phyloP scores from a whole-genome alignment of 2,113 vertebrate species.

The Tor tambroides region DNA sequence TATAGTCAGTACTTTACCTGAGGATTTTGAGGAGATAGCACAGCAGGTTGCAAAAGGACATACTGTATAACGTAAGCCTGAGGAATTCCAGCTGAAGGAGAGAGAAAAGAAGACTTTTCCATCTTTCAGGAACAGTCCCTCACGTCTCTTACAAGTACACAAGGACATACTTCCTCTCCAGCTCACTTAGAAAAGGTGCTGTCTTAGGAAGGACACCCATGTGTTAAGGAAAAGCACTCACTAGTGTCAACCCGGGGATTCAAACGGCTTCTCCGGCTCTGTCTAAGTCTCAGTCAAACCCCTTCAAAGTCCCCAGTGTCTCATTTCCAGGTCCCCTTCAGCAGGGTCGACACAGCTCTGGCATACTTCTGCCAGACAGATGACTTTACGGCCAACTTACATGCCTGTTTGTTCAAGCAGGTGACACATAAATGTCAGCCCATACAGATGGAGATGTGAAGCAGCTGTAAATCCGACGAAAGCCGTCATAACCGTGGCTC shows the following conservation, averaged over 20 bases:
- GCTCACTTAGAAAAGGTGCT: conserved; percentile 38
- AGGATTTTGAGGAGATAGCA: background rate
- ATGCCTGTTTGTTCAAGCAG: conserved; percentile 47
- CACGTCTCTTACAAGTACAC: conserved; percentile 45
- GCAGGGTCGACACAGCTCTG: background rate
- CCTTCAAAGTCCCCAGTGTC: background rate
- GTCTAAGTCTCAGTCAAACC: background rate
- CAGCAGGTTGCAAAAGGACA: conserved; percentile 37
- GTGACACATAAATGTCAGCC: conserved; percentile 27
- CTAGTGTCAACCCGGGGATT: conserved; percentile 13
- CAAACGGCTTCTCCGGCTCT: background rate
- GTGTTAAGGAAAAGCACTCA: background rate
- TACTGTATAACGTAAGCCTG: conserved; percentile 3
- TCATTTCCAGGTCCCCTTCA: background rate
- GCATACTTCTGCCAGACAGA: conserved; percentile 22
- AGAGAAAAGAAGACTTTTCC: background rate
- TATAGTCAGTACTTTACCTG: conserved; percentile 19
- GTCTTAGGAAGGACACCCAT: background rate
- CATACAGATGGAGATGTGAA: conserved; percentile 30
- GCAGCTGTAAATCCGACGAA: conserved; percentile 43
- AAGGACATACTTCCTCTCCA: conserved; percentile 51
- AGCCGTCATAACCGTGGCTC: conserved; percentile 23
- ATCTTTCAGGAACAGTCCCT: background rate
- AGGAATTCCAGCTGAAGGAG: conserved; percentile 1
- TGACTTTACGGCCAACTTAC: conserved; percentile 33